Evolutionary conservation across 2,797 vertebrate species (phyloP), one percentile per base, ranked within the genome.

Genomic region (Enteromius thamalakanensis): DNA sequence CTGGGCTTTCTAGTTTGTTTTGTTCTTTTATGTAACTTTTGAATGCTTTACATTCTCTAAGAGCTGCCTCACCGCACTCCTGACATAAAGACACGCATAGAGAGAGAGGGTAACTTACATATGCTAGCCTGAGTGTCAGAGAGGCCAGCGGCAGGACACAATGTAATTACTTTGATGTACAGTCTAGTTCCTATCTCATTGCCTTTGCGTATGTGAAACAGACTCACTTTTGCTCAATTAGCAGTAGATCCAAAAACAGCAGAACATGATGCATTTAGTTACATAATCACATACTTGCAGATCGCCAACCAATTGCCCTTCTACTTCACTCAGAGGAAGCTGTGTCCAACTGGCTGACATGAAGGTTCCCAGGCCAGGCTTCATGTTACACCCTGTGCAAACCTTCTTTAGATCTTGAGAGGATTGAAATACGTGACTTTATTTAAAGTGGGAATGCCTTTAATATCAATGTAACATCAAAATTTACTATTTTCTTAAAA

Each of bases 201-300:
- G 23, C 26, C 17, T 42, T 42, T 58, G 17, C 65, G 49, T 29
- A 34, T 26, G 76, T 12, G 79, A 90, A 87, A 19, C 86, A 72
- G 71, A 78, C 76, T 86, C 78, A 23, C 64, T 64, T 86, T 86
- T 75, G 51, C 75, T 82, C 76, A 75, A 49, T 90, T 90, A 84
- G 77, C 49, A 45, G 80, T 26, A 76, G 84, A 86, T 69, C n/a
- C 29, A 45, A 84, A 64, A 80, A 85, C 81, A 82, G 71, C 53
- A 75, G 72, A 70, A 81, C 80, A 82, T 82, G 37, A 69, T 84
- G 82, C 82, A 70, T 87, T 87, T n/a, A 29, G 68, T 85, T 85
- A 79, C 45, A 23, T 87, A 83, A 51, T 51, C 49, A 37, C 51
- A 76, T 67, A 64, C 34, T 62, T 58, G 2, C 42, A 40, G n/a